phyloP scores from a whole-genome alignment of 2,113 vertebrate genomes.

The Coregonus clupeaformis region DNA sequence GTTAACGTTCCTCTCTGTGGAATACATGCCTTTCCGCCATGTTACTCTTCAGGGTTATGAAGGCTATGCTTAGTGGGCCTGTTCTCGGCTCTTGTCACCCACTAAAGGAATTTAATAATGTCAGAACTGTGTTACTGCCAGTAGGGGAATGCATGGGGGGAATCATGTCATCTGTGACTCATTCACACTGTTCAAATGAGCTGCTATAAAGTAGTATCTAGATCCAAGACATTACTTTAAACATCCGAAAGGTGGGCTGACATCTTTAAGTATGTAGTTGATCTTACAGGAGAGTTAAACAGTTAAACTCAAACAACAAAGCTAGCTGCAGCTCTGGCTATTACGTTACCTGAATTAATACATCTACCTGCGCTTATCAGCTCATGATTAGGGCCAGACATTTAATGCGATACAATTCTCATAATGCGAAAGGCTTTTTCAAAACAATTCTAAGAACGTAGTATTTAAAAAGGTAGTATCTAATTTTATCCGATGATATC shows the following conservation, averaged over 20 bases:
- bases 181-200: constrained; percentile 1
- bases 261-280: background rate
- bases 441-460: background rate
- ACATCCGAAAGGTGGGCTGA: background rate
- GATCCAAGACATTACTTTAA: background rate
- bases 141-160: background rate
- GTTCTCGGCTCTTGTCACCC: background rate
- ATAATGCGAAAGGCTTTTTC: background rate
- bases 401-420: background rate
- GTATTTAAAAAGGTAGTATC: too few relatives aligned
- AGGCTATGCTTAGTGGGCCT: background rate
- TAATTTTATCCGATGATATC: background rate
- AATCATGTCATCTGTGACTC: background rate
- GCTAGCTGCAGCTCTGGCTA: too few relatives aligned
- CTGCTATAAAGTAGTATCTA: background rate
- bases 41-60: background rate
- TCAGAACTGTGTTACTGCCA: background rate
- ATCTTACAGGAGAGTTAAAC: too few relatives aligned
- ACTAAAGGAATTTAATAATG: background rate
- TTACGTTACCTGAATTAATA: background rate
- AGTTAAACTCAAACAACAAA: too few relatives aligned
- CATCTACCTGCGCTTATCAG: background rate
- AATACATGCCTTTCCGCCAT: background rate
- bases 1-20: constrained; percentile 3
- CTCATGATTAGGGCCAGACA: too few relatives aligned